Evolutionary conservation across 2,113 vertebrate species (phyloP).

Genomic region (Pelusios castaneus): DNA sequence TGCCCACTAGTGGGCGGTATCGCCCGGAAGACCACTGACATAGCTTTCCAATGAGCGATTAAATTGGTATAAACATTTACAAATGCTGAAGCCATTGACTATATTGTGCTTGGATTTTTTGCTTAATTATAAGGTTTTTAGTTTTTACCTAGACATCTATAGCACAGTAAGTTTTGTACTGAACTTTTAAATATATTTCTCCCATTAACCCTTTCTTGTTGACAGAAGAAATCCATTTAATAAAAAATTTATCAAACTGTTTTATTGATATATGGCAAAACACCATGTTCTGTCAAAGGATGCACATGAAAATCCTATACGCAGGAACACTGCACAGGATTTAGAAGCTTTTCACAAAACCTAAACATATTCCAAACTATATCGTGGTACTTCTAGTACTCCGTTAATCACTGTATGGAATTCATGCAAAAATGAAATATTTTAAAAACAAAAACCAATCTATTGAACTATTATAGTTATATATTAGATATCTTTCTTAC

Average conservation of each 20-base stretch:
- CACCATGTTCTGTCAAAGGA: background rate
- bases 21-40: no score
- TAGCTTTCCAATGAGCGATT: background rate
- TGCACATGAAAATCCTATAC: background rate
- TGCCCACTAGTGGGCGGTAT: no score
- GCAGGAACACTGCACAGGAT: background rate
- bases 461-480: background rate
- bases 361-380: background rate
- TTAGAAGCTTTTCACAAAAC: background rate
- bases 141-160: background rate
- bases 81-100: background rate
- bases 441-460: background rate
- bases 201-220: background rate
- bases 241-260: background rate
- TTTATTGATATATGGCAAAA: background rate
- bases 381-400: background rate
- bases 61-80: background rate
- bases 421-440: background rate
- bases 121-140: rapidly evolving
- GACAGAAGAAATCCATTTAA: background rate
- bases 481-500: background rate
- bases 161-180: background rate
- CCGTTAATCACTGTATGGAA: background rate
- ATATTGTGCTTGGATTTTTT: background rate
- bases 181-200: background rate